Evolutionary conservation across 2,797 vertebrate genomes (phyloP).

Genomic region (Characodon lateralis): DNA sequence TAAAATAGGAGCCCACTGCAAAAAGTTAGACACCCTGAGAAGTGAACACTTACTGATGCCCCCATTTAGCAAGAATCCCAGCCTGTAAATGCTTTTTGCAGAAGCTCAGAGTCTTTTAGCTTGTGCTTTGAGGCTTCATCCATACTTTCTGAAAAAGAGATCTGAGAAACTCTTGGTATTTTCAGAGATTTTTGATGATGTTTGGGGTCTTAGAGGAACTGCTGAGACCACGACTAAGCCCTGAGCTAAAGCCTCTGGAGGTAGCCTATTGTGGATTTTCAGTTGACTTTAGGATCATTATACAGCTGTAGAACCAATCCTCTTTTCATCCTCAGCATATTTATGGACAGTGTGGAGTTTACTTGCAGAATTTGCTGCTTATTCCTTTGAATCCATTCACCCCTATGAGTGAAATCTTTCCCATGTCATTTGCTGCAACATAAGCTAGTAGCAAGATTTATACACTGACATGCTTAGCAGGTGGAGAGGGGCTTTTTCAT

Average conservation of each 20-base stretch:
- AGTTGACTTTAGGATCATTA: conserved; percentile 10
- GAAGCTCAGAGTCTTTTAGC: neutral
- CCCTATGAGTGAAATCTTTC: neutral
- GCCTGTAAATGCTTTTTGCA: conserved; percentile 4
- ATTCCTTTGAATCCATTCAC: neutral
- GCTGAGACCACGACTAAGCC: neutral
- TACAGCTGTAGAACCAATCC: conserved; percentile 6
- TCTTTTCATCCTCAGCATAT: conserved; percentile 1
- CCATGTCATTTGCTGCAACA: neutral
- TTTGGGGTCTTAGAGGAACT: neutral
- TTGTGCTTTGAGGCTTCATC: neutral
- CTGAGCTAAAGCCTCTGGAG: conserved; percentile 5
- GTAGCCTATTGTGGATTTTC: conserved; percentile 9
- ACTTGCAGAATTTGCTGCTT: neutral
- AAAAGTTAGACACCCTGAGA: neutral
- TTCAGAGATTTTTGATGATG: conserved; percentile 13
- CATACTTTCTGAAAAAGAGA: neutral
- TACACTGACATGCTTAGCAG: conserved; percentile 3
- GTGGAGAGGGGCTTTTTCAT: neutral
- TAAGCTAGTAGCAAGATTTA: conserved; percentile 10
- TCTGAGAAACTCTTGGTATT: neutral
- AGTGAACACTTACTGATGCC: neutral
- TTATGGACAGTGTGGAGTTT: neutral
- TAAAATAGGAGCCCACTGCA: neutral
- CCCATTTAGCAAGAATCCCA: conserved; percentile 1